Evolutionary conservation across 2,797 vertebrate species (phyloP), one percentile per base, ranked within the genome.

Genomic region (Enteromius paludinosus): DNA sequence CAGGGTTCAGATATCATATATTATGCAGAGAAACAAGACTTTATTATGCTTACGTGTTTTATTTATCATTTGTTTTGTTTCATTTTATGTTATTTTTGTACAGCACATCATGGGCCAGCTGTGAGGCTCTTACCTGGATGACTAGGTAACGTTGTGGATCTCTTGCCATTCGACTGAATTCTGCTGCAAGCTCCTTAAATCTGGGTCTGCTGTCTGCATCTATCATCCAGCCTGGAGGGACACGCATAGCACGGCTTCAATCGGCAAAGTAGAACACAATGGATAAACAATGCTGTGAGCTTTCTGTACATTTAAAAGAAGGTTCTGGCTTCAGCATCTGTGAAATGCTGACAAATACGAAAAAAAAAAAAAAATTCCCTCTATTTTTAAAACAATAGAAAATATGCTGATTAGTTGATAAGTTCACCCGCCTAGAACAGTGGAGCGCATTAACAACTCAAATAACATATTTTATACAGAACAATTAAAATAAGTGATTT

Each of bases 141-240:
- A 99, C 98, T 33, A 99, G 93, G 87, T 98, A 99, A 90, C 98
- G 94, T 88, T 99, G 97, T 69, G 98, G 98, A 90, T 99, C 98
- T 83, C 98, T 95, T 85, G 98, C 98, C 98, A 99, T 99, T 84
- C 98, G 95, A 11, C 96, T 97, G 92, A 99, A 99, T 90, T 99
- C 98, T 64, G 97, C 98, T 83, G 97, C 98, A 87, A 99, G 92
- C 90, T 99, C 98, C 89, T 98, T 99, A 93, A 99, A 99, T 91
- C 97, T 98, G 1, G 98, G 98, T 62, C 98, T 95, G 91, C 98
- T 99, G 89, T 99, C 98, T 69, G 98, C 98, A 90, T 99, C 98
- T 73, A 99, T 99, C 98, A 99, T 99, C 98, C 98, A 99, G 89
- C 98, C 98, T 99, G 82, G 15, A n/a, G 62, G 4, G 23, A 20